These are phyloP conservation scores for Sparidentex hasta DNA, from an alignment of 2,797 vertebrate species.

Conservation along the genomic window DNA sequence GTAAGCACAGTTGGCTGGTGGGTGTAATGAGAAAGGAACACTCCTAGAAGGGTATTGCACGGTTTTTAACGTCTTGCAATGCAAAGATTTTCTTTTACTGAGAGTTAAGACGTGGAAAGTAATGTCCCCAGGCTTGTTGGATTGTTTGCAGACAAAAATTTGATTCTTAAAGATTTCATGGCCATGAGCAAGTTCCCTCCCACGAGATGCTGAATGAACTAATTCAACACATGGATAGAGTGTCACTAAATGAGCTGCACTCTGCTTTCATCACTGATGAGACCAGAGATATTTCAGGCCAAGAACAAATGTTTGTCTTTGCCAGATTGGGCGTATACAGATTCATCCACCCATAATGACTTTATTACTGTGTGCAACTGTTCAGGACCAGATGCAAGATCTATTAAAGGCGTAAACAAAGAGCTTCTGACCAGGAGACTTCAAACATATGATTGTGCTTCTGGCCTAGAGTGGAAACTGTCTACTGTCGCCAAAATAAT, in stretches of 20 bases:
- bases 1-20: conserved; percentile 30
- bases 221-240: conserved; percentile 26
- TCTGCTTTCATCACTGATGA: conserved; percentile 25
- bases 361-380: conserved; percentile 15
- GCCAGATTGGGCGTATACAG: conserved; percentile 9
- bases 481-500: background rate
- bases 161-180: conserved; percentile 41
- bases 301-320: conserved; percentile 24
- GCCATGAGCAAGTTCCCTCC: conserved; percentile 26
- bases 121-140: conserved; percentile 35
- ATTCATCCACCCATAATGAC: conserved; percentile 25
- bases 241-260: conserved; percentile 24
- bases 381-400: conserved; percentile 33
- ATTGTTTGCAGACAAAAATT: conserved; percentile 38
- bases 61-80: conserved; percentile 22
- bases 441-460: background rate
- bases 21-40: conserved; percentile 14
- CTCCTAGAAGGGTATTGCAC: background rate
- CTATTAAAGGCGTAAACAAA: conserved; percentile 14
- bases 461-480: background rate
- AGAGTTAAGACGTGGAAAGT: conserved; percentile 18
- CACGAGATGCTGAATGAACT: conserved; percentile 22
- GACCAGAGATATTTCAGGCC: conserved; percentile 15
- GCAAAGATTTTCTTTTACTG: conserved; percentile 34
- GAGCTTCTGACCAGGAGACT: conserved; percentile 5